These are phyloP conservation scores for Percopsis omiscomaycus DNA, from an alignment of 2,797 vertebrate species.

Conservation along the genomic window DNA sequence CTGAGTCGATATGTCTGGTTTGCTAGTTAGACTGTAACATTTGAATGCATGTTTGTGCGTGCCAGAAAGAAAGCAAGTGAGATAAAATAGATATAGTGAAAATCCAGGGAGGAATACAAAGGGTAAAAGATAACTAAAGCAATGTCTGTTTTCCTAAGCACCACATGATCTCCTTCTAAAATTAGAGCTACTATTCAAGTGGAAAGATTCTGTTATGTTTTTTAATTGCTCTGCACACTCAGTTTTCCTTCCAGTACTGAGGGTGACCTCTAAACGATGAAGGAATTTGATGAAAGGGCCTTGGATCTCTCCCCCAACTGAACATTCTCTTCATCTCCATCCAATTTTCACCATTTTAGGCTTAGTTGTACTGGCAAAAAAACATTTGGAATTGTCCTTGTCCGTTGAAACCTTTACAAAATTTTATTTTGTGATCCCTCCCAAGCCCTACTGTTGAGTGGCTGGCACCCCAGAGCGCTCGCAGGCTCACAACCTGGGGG, in stretches of 20 bases:
- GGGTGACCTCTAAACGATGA: conserved; percentile 4
- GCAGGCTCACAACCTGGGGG: no score
- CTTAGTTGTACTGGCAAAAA: conserved; percentile 21
- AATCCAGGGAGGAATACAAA: not conserved
- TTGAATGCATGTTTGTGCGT: conserved; percentile 2
- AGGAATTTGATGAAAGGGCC: conserved; percentile 20
- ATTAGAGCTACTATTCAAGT: not conserved
- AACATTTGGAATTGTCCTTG: not conserved
- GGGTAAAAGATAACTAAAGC: not conserved
- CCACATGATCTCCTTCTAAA: not conserved
- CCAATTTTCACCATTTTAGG: conserved; percentile 24
- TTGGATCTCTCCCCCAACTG: conserved; percentile 26
- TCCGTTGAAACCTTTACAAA: no score
- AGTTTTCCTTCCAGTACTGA: not conserved
- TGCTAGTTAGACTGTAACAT: not conserved
- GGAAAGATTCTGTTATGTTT: not conserved
- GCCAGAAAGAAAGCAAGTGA: no score
- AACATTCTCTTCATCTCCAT: conserved; percentile 22
- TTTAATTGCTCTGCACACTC: not conserved
- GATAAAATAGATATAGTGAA: not conserved
- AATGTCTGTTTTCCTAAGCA: conserved; percentile 1
- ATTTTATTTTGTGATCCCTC: no score
- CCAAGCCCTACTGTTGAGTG: no score
- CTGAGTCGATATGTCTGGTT: not conserved
- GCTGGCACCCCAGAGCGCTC: no score